Base-by-base conservation (phyloP, 30 jellyfish, hydroid and myxozoan species). In the Mastigias papua region DNA sequence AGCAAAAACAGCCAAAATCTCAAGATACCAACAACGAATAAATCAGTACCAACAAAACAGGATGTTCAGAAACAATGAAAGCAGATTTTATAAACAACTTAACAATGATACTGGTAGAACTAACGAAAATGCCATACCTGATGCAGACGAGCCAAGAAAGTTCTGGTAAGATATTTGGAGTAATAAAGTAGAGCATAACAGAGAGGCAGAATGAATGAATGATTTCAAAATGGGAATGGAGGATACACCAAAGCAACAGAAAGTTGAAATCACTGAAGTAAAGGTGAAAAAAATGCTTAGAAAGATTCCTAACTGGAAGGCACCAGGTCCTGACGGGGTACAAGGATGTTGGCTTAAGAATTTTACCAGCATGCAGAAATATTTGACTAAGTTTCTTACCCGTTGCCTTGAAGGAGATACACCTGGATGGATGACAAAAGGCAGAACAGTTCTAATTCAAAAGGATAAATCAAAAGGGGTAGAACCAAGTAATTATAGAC, bases 161-260 rank as follows among this genome's bases (percentile, higher is more conserved):
- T n/a, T n/a, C n/a, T n/a, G n/a, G n/a, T n/a, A n/a, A 42, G 54
- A 15, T 42, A 42, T 15, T 19, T 13, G 51, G 84, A 50, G 88
- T 42, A 77, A 77, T 13, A 37, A 77, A 48, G 88, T 34, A 27
- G n/a, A 42, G 20, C 78, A 77, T 28, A 46, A 77, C 50, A 77
- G 54, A 77, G 84, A 42, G 30, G 78, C 88, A 46, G 50, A 77
- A 48, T 77, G 88, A 84, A 17, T 77, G 82, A 28, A 51, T 2
- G 82, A 54, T 54, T 46, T 77, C 19, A 42, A 42, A 42, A 42
- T 42, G 54, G 13, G 13, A 42, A 42, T 42, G 54, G 13, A 42
- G 7, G 54, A 4, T 42, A 15, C 7, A 15, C 54, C 13, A 4
- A 15, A 42, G 13, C 54, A 42, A 42, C 13, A 15, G 13, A 15